phyloP scores from a whole-genome alignment of 2,888 invertebrate species.

The Opisthograptis luteolata region DNA sequence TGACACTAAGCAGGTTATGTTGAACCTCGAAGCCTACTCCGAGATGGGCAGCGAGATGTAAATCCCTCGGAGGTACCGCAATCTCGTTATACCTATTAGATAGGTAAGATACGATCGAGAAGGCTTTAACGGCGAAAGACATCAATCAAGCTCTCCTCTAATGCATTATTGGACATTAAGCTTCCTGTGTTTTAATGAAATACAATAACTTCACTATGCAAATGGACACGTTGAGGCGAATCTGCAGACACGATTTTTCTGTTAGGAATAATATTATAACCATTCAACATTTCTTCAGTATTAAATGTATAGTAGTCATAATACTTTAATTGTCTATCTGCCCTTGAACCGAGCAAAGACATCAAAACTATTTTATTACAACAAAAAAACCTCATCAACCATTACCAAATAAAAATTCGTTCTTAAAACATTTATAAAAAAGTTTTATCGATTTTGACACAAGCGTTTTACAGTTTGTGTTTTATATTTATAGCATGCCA shows the following conservation, averaged over 20 bases:
- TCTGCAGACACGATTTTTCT: not conserved
- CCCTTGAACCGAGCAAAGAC: slow-evolving; percentile 56
- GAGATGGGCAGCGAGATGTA: slow-evolving; percentile 56
- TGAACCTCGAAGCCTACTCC: slow-evolving; percentile 15
- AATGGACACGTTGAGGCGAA: slow-evolving; percentile 4
- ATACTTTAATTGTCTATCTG: slow-evolving; percentile 40
- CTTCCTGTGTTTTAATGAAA: slow-evolving; percentile 49
- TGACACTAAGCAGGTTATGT: slow-evolving; percentile 11
- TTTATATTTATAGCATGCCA: slow-evolving; percentile 36
- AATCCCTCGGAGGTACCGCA: slow-evolving; percentile 67
- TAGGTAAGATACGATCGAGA: slow-evolving; percentile 65
- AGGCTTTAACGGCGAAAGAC: slow-evolving; percentile 65
- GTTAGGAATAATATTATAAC: not conserved
- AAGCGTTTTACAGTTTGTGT: slow-evolving; percentile 33
- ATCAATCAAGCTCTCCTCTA: slow-evolving; percentile 66
- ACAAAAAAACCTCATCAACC: slow-evolving; percentile 38
- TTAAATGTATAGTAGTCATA: slow-evolving; percentile 33
- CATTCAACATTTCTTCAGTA: slow-evolving; percentile 11
- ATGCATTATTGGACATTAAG: slow-evolving; percentile 47
- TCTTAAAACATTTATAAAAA: slow-evolving; percentile 39
- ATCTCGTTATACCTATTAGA: slow-evolving; percentile 75
- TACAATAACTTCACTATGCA: slow-evolving; percentile 14
- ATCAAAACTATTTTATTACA: slow-evolving; percentile 43
- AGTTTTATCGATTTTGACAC: slow-evolving; percentile 35
- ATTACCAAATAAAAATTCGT: slow-evolving; percentile 39